Conservation (phyloP, 1,140 invertebrate species). For the Bombus sibiricus region DNA sequence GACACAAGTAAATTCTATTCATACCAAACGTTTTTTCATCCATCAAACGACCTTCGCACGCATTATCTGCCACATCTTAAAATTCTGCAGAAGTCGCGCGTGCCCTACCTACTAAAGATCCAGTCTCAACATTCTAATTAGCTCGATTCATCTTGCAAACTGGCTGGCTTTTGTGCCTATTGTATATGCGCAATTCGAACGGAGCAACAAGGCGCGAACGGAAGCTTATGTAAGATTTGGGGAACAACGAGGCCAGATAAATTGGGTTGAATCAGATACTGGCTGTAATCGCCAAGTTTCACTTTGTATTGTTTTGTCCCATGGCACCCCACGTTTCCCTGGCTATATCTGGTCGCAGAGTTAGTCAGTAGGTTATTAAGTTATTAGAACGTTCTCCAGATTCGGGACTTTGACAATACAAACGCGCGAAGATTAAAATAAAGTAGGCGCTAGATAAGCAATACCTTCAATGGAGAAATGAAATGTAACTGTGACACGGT, state of each 20-base stretch:
- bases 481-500: neutral
- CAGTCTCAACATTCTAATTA: slow-evolving; percentile 3
- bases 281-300: slow-evolving; percentile 31
- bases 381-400: slow-evolving; percentile 22
- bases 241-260: slow-evolving; percentile 18
- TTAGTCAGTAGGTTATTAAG: slow-evolving; percentile 29
- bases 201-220: slow-evolving; percentile 24
- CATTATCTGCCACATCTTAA: no score
- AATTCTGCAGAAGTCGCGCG: no score
- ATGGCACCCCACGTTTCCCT: neutral
- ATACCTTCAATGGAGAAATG: neutral
- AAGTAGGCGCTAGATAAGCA: neutral
- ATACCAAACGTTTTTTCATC: no score
- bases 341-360: neutral
- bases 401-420: neutral
- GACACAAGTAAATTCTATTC: no score
- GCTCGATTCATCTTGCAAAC: slow-evolving; percentile 11
- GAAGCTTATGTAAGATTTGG: slow-evolving; percentile 22
- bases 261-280: slow-evolving; percentile 37
- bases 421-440: neutral
- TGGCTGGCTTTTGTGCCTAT: slow-evolving; percentile 7
- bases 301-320: slow-evolving; percentile 10
- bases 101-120: no score
- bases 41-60: no score
- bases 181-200: slow-evolving; percentile 1